These are phyloP conservation scores for Ichneumoninae sp. DNA, from an alignment of 2,888 invertebrate genomes.

Conservation along the genomic window DNA sequence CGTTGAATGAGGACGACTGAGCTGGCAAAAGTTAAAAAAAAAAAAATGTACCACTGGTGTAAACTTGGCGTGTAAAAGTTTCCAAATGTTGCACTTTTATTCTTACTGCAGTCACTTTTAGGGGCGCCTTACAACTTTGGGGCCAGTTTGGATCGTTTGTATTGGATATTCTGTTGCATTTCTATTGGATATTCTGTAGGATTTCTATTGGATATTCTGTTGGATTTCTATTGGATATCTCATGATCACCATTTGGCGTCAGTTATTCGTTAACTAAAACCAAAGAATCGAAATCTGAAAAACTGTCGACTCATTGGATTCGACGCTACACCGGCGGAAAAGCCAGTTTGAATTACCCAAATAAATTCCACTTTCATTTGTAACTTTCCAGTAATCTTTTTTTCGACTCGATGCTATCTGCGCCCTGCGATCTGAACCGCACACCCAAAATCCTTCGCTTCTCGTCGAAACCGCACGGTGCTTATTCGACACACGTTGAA, in stretches of 20 bases:
- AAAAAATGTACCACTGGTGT: background rate
- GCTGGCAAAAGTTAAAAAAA: background rate
- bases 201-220: too few relatives aligned
- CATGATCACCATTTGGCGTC: too few relatives aligned
- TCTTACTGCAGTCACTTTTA: too few relatives aligned
- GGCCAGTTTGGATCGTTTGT: too few relatives aligned
- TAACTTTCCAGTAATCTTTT: background rate
- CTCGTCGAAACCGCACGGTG: background rate
- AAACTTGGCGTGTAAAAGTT: background rate
- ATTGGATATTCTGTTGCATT: too few relatives aligned
- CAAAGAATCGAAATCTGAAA: too few relatives aligned
- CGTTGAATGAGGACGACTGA: background rate
- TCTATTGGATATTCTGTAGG: too few relatives aligned
- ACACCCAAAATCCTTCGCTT: background rate
- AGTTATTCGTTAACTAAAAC: too few relatives aligned
- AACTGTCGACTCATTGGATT: background rate
- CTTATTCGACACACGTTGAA: slow-evolving; percentile 6
- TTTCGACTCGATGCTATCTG: background rate
- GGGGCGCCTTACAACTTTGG: too few relatives aligned
- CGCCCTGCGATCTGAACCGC: background rate
- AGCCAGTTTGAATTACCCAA: background rate
- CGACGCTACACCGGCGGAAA: background rate
- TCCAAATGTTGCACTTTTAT: background rate
- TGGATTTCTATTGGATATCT: too few relatives aligned
- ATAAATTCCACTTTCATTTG: background rate